phyloP scores from a whole-genome alignment of 2,113 vertebrate species.

The Microcebus murinus region DNA sequence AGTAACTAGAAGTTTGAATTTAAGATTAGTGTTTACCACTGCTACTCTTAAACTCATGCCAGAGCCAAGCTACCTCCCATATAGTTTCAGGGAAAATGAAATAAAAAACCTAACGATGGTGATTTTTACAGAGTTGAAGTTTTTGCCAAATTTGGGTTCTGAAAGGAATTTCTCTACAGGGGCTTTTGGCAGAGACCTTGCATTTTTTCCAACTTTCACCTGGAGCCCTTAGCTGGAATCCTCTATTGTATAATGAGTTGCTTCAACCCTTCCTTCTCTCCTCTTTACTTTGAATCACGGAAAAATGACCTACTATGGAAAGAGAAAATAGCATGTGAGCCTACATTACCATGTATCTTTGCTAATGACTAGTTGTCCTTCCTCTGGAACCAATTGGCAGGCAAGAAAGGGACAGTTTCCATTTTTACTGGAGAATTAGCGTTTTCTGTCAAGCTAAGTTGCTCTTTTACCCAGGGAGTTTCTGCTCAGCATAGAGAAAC shows the following conservation, averaged over 20 bases:
- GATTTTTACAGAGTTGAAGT: constrained; percentile 48
- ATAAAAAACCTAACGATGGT: constrained; percentile 44
- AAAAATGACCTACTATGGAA: background rate
- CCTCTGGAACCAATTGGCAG: background rate
- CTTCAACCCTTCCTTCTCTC: background rate
- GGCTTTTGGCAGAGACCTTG: constrained; percentile 28
- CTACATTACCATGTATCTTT: background rate
- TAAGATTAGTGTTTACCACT: background rate
- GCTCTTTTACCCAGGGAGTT: background rate
- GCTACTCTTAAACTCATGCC: background rate
- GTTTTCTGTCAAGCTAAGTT: background rate
- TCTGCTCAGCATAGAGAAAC: background rate
- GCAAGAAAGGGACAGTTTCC: background rate
- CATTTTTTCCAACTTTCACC: background rate
- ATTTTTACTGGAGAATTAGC: background rate
- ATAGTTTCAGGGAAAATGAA: constrained; percentile 54
- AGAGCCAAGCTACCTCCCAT: background rate
- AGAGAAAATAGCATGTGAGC: background rate
- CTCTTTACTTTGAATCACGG: background rate
- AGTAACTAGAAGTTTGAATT: background rate
- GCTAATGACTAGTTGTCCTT: background rate
- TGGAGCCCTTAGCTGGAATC: background rate
- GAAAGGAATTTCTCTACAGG: constrained; percentile 62
- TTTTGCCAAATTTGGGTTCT: constrained; percentile 67
- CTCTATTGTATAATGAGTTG: background rate